Conservation (phyloP, 2,888 invertebrate genomes). For the Drosophila setosimentum region DNA sequence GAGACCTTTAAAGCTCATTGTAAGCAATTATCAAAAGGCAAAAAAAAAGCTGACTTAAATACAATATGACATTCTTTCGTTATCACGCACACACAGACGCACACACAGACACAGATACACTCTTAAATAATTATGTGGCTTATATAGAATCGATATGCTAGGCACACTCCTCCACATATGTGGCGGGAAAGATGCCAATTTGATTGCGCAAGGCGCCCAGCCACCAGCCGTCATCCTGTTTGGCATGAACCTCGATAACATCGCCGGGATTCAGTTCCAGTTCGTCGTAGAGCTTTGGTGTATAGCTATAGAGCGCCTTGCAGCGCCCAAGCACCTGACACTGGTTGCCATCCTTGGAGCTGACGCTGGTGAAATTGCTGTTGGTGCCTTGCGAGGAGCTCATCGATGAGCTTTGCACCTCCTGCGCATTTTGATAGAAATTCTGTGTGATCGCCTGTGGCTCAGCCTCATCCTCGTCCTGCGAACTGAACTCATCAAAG, state of each 20-base stretch:
- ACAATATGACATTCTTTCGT: slow-evolving; percentile 13
- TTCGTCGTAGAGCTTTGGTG: slow-evolving; percentile 95
- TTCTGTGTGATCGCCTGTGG: slow-evolving; percentile 27
- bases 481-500: slow-evolving; percentile 93
- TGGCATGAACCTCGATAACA: slow-evolving; percentile 94
- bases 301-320: slow-evolving; percentile 94
- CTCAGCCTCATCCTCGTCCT: slow-evolving; percentile 87
- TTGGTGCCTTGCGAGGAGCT: slow-evolving; percentile 45
- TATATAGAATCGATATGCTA: slow-evolving; percentile 39
- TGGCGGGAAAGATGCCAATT: slow-evolving; percentile 96
- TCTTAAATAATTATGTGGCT: slow-evolving; percentile 30
- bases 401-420: slow-evolving; percentile 47
- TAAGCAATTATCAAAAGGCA: slow-evolving; percentile 38
- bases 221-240: slow-evolving; percentile 98
- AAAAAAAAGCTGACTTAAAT: slow-evolving; percentile 34
- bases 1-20: slow-evolving; percentile 56
- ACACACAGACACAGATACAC: slow-evolving; percentile 13
- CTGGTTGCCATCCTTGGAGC: slow-evolving; percentile 32
- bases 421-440: slow-evolving; percentile 73
- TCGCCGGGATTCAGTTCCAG: slow-evolving; percentile 92
- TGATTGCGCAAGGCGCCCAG: slow-evolving; percentile 92
- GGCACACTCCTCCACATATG: slow-evolving; percentile 94
- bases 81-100: slow-evolving; percentile 9
- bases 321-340: slow-evolving; percentile 88
- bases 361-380: slow-evolving; percentile 33